A percentile compares a stretch with the other conserved stretches of the same genome.
Evolutionary conservation across 1,140 invertebrate genomes (phyloP).

Genomic region (Pogonognathellus flavescens): DNA sequence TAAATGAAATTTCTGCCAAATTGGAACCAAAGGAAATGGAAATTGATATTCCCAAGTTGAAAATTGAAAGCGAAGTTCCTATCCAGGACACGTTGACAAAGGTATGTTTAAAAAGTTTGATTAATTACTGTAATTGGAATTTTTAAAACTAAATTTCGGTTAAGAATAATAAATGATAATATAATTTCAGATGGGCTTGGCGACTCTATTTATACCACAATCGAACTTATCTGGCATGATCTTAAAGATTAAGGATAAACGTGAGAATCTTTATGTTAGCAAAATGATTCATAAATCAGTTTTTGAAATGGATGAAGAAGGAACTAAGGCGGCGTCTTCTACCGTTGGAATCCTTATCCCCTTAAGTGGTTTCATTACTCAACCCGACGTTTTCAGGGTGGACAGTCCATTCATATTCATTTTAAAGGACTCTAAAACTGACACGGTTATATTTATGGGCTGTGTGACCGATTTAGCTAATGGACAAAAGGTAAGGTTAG

Average conservation of each 20-base stretch:
- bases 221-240: conserved; percentile 28
- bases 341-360: conserved; percentile 18
- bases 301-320: conserved; percentile 21
- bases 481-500: conserved; percentile 22
- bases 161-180: not conserved
- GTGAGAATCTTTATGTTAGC: not conserved
- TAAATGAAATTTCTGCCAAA: not conserved
- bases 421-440: not conserved
- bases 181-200: not conserved
- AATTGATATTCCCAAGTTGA: not conserved
- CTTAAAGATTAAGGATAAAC: not conserved
- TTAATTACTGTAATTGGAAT: not conserved
- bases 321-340: not conserved
- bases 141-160: not conserved
- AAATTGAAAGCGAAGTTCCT: not conserved
- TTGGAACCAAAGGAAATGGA: conserved; percentile 20
- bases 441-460: conserved; percentile 3
- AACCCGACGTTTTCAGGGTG: not conserved
- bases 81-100: conserved; percentile 17
- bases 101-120: conserved; percentile 7
- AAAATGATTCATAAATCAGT: conserved; percentile 24
- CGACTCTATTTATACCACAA: not conserved
- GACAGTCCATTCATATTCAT: conserved; percentile 32
- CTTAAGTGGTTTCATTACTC: not conserved
- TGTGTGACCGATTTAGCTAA: not conserved